These are phyloP conservation scores for Hiodon tergisus DNA, from an alignment of 2,113 vertebrate genomes.

Conservation along the genomic window DNA sequence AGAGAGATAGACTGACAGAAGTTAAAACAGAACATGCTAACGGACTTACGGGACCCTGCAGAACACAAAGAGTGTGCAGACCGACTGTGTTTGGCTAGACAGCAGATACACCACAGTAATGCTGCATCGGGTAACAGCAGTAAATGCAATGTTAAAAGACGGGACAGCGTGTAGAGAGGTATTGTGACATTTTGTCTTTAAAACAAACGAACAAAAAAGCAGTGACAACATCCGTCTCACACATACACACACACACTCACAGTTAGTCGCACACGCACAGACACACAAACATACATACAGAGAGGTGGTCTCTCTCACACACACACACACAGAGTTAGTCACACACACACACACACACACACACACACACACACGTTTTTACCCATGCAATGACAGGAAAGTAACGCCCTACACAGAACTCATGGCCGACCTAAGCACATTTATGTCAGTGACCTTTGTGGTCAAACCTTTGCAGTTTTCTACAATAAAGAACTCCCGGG, in stretches of 20 bases:
- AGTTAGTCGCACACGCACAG: background rate
- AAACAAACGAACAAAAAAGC: background rate
- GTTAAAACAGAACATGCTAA: background rate
- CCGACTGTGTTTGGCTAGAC: background rate
- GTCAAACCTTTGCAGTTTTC: slow-evolving; percentile 2
- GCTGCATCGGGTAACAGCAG: no score
- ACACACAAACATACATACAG: background rate
- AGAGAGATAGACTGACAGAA: background rate
- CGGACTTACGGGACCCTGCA: background rate
- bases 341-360: background rate
- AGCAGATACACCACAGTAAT: no score
- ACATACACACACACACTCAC: background rate
- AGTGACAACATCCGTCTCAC: no score
- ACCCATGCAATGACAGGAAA: no score
- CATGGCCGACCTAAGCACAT: background rate
- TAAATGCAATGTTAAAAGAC: no score
- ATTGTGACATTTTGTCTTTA: no score
- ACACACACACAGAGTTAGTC: background rate
- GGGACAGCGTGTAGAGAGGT: no score
- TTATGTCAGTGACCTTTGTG: background rate
- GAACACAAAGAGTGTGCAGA: background rate
- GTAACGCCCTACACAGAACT: no score
- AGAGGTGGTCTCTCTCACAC: no score
- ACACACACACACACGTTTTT: background rate
- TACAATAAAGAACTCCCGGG: background rate